These are phyloP conservation scores for Cavia aperea DNA, from an alignment of 2,113 vertebrate species.

Conservation along the genomic window DNA sequence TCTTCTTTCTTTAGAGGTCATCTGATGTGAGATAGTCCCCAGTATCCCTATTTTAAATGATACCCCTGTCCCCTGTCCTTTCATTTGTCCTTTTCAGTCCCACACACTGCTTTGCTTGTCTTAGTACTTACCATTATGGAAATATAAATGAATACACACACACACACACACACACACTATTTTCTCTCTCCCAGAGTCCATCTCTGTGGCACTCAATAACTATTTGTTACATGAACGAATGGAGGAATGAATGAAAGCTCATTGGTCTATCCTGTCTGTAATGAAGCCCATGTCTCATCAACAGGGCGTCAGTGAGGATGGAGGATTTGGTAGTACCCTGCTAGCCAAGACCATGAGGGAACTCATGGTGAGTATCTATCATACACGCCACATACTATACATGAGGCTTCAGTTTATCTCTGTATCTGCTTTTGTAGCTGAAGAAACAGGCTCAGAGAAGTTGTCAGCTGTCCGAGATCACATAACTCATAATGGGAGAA, in stretches of 20 bases:
- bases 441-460: background rate
- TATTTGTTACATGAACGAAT: background rate
- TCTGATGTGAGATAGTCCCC: background rate
- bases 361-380: accelerated
- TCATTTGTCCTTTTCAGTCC: background rate
- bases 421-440: background rate
- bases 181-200: background rate
- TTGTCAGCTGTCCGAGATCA: background rate
- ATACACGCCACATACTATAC: accelerated
- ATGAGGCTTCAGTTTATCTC: background rate
- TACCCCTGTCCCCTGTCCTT: background rate
- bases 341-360: background rate
- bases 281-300: accelerated
- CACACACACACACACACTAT: background rate
- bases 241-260: background rate
- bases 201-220: background rate
- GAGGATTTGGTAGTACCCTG: too few species aligned
- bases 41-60: background rate
- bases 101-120: background rate
- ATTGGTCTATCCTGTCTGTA: background rate
- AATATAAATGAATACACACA: background rate
- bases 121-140: background rate
- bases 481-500: background rate
- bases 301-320: background rate
- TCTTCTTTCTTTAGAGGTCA: background rate